Conservation (phyloP, 2,113 vertebrate species). For the Erinaceus europaeus region DNA sequence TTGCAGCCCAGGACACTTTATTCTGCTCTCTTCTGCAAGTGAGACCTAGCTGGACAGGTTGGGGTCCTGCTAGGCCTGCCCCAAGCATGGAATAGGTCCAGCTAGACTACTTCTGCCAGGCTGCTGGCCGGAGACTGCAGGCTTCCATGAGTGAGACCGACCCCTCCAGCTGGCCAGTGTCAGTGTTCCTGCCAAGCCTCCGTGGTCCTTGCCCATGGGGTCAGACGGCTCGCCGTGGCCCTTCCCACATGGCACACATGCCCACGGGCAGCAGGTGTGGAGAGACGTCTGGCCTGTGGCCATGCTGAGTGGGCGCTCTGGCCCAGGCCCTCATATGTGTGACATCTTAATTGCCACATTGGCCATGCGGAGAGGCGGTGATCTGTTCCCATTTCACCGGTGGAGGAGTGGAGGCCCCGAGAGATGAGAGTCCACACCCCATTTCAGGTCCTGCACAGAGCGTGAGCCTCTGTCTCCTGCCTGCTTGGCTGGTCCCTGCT, state of each 20-base stretch:
- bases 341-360: background rate
- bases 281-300: background rate
- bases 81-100: background rate
- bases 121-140: too few species aligned
- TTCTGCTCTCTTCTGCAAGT: background rate
- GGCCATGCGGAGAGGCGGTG: background rate
- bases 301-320: background rate
- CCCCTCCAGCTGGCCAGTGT: background rate
- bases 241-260: background rate
- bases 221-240: background rate
- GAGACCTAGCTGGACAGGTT: slow-evolving; percentile 9
- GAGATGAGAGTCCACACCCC: background rate
- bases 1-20: background rate
- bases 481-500: background rate
- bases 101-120: background rate
- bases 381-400: background rate
- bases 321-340: background rate
- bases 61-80: background rate
- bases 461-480: background rate
- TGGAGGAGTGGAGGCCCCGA: background rate
- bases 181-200: background rate
- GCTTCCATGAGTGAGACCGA: background rate
- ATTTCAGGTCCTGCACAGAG: background rate
- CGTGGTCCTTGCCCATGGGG: slow-evolving; percentile 26
- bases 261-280: background rate